phyloP scores from a whole-genome alignment of 2,113 vertebrate species.

The Ovibos moschatus region DNA sequence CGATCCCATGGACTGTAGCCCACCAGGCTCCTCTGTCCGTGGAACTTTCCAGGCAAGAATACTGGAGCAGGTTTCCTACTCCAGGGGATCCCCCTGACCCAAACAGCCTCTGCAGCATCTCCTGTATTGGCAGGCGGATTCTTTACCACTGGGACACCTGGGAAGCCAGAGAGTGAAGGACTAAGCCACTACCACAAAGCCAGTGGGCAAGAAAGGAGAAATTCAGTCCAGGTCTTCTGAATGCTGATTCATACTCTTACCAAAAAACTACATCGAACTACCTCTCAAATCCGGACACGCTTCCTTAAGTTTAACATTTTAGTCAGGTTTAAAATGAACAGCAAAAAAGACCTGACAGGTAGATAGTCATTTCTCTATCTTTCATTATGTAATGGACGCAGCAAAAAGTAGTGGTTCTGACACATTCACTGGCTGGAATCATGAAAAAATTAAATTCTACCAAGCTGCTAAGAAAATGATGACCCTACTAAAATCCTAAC shows the following conservation, averaged over 20 bases:
- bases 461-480: slow-evolving; percentile 49
- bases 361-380: neutral
- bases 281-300: neutral
- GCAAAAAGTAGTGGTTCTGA: slow-evolving; percentile 15
- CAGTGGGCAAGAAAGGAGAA: neutral
- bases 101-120: neutral
- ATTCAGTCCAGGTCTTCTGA: neutral
- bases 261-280: neutral
- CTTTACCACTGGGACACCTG: neutral
- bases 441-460: slow-evolving; percentile 57
- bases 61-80: neutral
- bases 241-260: neutral
- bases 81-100: neutral
- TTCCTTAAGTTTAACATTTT: neutral
- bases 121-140: neutral
- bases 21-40: neutral
- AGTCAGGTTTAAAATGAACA: neutral
- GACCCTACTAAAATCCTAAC: slow-evolving; percentile 45
- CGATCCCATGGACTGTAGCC: neutral
- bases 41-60: neutral
- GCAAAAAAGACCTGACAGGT: neutral
- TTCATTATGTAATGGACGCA: slow-evolving; percentile 56
- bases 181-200: slow-evolving; percentile 25
- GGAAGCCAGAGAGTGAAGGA: neutral
- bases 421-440: neutral